Evolutionary conservation across 92 coral and sea anemone species (phyloP).

Genomic region (Phenganax marumi): DNA sequence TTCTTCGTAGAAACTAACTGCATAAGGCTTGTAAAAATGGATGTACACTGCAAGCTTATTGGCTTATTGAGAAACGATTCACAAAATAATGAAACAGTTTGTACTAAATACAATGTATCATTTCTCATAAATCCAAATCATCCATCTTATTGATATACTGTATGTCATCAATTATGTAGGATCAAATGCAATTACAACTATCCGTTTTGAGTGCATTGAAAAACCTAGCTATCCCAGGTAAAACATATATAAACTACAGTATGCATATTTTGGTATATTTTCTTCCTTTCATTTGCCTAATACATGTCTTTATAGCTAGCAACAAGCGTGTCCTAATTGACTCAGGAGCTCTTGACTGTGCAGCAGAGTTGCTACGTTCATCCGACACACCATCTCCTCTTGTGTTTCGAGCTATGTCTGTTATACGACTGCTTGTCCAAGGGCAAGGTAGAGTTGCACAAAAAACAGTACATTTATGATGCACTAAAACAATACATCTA

Average conservation of each 20-base stretch:
- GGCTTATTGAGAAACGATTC: constrained; percentile 53
- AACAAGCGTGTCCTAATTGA: constrained; percentile 78
- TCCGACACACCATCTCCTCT: constrained; percentile 48
- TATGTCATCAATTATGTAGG: constrained; percentile 55
- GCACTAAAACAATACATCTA: too few relatives aligned
- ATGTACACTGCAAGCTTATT: constrained; percentile 69
- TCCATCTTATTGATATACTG: neutral
- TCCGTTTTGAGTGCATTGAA: constrained; percentile 93
- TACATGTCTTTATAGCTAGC: constrained; percentile 44
- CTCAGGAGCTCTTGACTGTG: constrained; percentile 74
- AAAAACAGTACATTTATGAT: neutral
- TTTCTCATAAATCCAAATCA: neutral
- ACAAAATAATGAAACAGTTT: constrained; percentile 19
- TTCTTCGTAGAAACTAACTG: constrained; percentile 75
- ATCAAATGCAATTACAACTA: constrained; percentile 69
- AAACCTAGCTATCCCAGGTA: constrained; percentile 89
- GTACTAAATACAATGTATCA: neutral
- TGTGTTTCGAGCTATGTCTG: constrained; percentile 74
- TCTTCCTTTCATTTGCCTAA: too few relatives aligned
- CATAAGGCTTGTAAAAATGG: constrained; percentile 81
- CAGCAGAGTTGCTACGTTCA: constrained; percentile 60
- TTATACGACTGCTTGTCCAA: constrained; percentile 74
- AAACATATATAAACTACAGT: neutral
- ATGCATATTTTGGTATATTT: too few relatives aligned
- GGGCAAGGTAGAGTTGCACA: constrained; percentile 63